Evolutionary conservation across 2,113 vertebrate genomes (phyloP), one percentile per base, ranked within the genome.

Genomic region (Leucoraja erinaceus): DNA sequence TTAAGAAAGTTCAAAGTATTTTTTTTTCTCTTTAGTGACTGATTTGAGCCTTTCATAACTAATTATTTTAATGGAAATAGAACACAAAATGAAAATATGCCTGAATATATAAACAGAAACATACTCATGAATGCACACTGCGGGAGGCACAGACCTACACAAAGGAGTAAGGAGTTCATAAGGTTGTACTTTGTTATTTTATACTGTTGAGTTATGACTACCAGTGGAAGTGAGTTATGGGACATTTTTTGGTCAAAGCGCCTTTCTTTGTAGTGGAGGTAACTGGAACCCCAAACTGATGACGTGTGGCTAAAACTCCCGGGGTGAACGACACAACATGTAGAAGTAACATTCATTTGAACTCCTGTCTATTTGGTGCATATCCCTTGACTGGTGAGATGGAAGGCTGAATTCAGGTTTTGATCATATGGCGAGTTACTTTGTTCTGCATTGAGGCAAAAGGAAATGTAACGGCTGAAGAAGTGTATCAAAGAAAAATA

Each of bases 161-260:
- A 91, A 91, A 91, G 70, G 90, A 70, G 22, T 54, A 91, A n/a
- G n/a, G 68, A 72, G 66, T 91, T 91, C 90, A 91, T 72, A 38
- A 72, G 90, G 90, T 91, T 74, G 4, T 63, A 88, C 59, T 88
- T 88, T 88, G 90, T 72, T 91, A 72, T 54, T 74, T 72, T 91
- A 91, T 91, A 88, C 83, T n/a, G 31, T 10, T 88, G 59, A 63
- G 83, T 88, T 88, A 66, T 88, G 83, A 88, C 90, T 91, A 74
- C 90, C 90, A 47, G 20, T 91, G 33, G 22, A 72, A 91, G 68
- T 91, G 90, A 91, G 90, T 91, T 91, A 91, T 54, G 33, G 68
- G 68, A 72, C 38, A 70, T 68, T 90, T 90, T 83, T 72, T 72
- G 90, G 90, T 91, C 20, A 91, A 91, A 91, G 68, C 72, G 66